Base-by-base conservation (phyloP, 2,113 vertebrate genomes). In the Entelurus aequoreus region DNA sequence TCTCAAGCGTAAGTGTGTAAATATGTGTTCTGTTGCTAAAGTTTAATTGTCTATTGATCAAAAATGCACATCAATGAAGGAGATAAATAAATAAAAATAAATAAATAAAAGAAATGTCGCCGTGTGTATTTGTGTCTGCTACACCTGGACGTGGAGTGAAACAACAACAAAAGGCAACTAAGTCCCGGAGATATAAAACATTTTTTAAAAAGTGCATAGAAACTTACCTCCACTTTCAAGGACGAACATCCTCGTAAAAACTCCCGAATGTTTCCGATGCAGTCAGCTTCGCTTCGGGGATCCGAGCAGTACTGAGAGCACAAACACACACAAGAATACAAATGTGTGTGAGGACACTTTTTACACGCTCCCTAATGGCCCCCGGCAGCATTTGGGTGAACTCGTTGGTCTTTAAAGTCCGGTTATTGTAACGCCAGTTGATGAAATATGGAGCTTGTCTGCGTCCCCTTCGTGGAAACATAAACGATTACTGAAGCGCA, bases 161-260 rank as follows among this genome's bases (percentile, higher is more conserved):
- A 75, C 46, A 44, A 72, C 15, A 38, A 4, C 69, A 62, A 13
- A 14, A 9, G 61, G 44, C 35, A 28, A 28, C 4, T 28, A 1
- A 28, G 28, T 28, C 28, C 28, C 4, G 28, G 28, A 28, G 28
- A 28, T 28, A 4, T 2, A 1, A 28, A 28, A 2, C 28, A 28
- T 28, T 28, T 19, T 19, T 1, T 2, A 28, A 28, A 28, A 28
- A 28, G 28, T 28, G 28, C 28, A 3, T 28, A 4, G 11, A n/a
- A 65, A 72, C 94, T 94, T 90, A 98, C 97, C 94, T 98, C 94
- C 61, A 98, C 92, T 86, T 94, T 93, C 69, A 98, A 86, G 40
- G 89, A 52, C 0, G 80, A 42, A 15, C 94, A 96, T 90, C 94
- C 93, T 86, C 90, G 94, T 63, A 98, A 80, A 88, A 99, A 98